Evolutionary conservation across 2,888 invertebrate species (phyloP), one percentile per base, ranked within the genome.

Genomic region (Resseliella maxima): DNA sequence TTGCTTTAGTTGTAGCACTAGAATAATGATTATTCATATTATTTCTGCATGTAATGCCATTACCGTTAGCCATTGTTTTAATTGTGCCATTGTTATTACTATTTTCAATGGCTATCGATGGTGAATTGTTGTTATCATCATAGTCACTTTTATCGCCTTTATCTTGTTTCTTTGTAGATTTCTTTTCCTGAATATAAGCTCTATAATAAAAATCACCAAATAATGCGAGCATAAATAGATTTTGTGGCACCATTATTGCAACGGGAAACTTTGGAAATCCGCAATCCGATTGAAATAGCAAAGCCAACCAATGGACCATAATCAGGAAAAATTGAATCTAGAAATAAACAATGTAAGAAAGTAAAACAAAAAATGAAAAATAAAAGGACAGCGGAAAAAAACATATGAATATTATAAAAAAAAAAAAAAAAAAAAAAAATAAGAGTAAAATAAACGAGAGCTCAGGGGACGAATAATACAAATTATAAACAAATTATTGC

Each of bases 151-250:
- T 35, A 31, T 31, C 72, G 1, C 31, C 31, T 15, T 72, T n/a
- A 31, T 72, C 72, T 5, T 18, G 72, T 35, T 72, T 72, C 31
- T 72, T 72, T 2, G 31, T 10, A 2, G 31, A 15, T 91, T 91
- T 72, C 31, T n/a, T 72, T 15, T 72, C 72, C 41, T 87, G 90
- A 0, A 94, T 88, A 88, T 95, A 95, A 0, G 93, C 89, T 89
- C 93, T 94, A 86, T 92, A 92, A 88, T 95, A 95, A 89, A 95
- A 95, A 87, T 95, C 94, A 0, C 91, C 89, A 88, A 95, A 95
- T 0, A 95, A 90, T 6, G 93, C 88, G 0, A 94, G 90, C 92
- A 95, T 94, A 88, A 94, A 94, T 0, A 93, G 86, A 89, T 94
- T 94, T 89, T 95, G 95, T 0, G 94, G 94, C 0, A 95, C 90